These are phyloP conservation scores for Cottoperca gobio DNA, from an alignment of 2,797 vertebrate genomes.

Conservation along the genomic window DNA sequence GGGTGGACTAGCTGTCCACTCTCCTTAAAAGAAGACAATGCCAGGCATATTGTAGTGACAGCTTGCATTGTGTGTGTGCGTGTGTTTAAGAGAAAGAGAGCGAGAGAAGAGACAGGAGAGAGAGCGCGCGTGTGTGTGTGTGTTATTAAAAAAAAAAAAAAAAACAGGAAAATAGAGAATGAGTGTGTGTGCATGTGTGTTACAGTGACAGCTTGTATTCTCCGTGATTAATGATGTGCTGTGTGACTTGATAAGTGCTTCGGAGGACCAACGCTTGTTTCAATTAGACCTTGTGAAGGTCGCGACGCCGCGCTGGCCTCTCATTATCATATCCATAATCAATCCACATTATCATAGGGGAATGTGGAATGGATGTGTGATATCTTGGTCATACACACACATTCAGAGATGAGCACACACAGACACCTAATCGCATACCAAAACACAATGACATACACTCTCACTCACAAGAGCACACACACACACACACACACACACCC, in stretches of 20 bases:
- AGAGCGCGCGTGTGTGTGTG: constrained; percentile 25
- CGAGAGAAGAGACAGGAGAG: constrained; percentile 23
- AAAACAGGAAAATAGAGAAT: constrained; percentile 72
- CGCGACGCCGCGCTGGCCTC: constrained; percentile 83
- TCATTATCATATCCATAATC: constrained; percentile 88
- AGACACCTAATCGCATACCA: constrained; percentile 80
- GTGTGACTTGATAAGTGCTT: constrained; percentile 87
- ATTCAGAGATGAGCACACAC: constrained; percentile 38
- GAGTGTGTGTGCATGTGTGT: constrained; percentile 63
- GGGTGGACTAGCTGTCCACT: constrained; percentile 84
- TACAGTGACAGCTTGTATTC: constrained; percentile 85
- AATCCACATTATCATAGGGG: constrained; percentile 86
- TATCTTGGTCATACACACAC: constrained; percentile 78
- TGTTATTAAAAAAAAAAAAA: constrained; percentile 67
- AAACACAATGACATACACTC: constrained; percentile 83
- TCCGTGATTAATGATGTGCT: constrained; percentile 86
- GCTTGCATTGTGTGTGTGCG: constrained; percentile 77
- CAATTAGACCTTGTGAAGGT: constrained; percentile 88
- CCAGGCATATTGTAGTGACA: constrained; percentile 83
- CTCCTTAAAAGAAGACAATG: constrained; percentile 82
- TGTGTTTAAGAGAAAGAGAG: constrained; percentile 35
- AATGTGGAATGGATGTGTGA: constrained; percentile 82
- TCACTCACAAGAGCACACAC: constrained; percentile 70
- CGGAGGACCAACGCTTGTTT: constrained; percentile 86
- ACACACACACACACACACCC: constrained; percentile 64